These are phyloP conservation scores for Siphamia tubifer DNA, from an alignment of 2,113 vertebrate species.

Conservation along the genomic window DNA sequence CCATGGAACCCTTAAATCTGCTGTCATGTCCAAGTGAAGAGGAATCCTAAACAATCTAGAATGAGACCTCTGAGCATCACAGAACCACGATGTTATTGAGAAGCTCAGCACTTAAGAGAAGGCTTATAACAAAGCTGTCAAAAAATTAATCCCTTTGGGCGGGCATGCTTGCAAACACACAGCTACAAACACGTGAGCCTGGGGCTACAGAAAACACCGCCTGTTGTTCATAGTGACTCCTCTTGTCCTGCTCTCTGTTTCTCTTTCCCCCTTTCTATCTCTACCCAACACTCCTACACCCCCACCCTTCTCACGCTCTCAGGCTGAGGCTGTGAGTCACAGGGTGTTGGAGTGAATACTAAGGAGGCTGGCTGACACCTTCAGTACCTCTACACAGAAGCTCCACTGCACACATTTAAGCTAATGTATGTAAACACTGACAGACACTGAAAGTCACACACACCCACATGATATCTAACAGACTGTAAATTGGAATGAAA, in stretches of 20 bases:
- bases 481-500: background rate
- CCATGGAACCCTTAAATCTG: slow-evolving; percentile 37
- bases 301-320: slow-evolving; percentile 54
- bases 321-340: slow-evolving; percentile 80
- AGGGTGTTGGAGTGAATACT: slow-evolving; percentile 81
- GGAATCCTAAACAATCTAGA: slow-evolving; percentile 20
- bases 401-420: slow-evolving; percentile 37
- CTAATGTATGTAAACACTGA: slow-evolving; percentile 50
- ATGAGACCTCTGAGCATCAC: slow-evolving; percentile 52
- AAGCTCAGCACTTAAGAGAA: slow-evolving; percentile 52
- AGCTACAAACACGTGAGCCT: slow-evolving; percentile 64
- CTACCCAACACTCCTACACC: background rate
- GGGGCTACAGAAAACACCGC: slow-evolving; percentile 58
- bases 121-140: slow-evolving; percentile 73
- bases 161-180: slow-evolving; percentile 57
- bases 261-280: slow-evolving; percentile 36
- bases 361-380: slow-evolving; percentile 75
- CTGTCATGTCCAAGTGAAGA: slow-evolving; percentile 42
- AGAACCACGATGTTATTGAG: slow-evolving; percentile 41
- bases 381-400: slow-evolving; percentile 56
- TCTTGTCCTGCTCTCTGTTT: slow-evolving; percentile 46
- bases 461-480: slow-evolving; percentile 8
- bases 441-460: slow-evolving; percentile 26
- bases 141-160: slow-evolving; percentile 73
- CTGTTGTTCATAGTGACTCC: slow-evolving; percentile 64